Evolutionary conservation across 2,797 vertebrate species (phyloP).

Genomic region (Eurystomus glaucurus): DNA sequence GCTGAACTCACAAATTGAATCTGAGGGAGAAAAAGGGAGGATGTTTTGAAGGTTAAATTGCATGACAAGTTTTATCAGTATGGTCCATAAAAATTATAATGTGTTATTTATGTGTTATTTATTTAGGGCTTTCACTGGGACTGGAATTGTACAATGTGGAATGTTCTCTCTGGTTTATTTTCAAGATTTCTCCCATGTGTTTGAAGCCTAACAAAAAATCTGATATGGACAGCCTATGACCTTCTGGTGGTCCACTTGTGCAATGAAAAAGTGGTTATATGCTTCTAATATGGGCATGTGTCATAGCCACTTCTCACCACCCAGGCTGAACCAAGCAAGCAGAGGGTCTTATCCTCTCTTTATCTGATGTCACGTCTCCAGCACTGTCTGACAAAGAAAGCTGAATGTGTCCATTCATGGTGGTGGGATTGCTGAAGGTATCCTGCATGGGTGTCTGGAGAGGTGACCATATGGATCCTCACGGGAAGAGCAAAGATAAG

Average conservation of each 20-base stretch:
- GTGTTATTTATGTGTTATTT: conserved; percentile 35
- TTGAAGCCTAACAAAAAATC: neutral
- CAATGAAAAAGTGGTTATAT: neutral
- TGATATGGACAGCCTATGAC: neutral
- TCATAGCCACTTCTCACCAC: neutral
- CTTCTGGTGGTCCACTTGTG: neutral
- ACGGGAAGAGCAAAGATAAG: neutral
- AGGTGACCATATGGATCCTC: neutral
- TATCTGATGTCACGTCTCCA: neutral
- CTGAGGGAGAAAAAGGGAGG: neutral
- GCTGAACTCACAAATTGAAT: conserved; percentile 31
- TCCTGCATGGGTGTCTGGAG: neutral
- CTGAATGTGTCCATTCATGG: neutral
- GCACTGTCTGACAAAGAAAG: neutral
- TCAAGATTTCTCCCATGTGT: neutral
- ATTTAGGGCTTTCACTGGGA: neutral
- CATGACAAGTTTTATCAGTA: conserved; percentile 25
- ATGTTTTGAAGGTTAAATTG: conserved; percentile 9
- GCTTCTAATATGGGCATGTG: neutral
- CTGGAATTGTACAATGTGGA: neutral
- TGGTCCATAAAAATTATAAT: conserved; percentile 15
- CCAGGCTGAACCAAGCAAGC: neutral
- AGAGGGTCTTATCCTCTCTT: neutral
- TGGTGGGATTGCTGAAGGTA: neutral
- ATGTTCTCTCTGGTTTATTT: neutral